Evolutionary conservation across 2,888 invertebrate genomes (phyloP).

Genomic region (Hypselothyrea guttata): DNA sequence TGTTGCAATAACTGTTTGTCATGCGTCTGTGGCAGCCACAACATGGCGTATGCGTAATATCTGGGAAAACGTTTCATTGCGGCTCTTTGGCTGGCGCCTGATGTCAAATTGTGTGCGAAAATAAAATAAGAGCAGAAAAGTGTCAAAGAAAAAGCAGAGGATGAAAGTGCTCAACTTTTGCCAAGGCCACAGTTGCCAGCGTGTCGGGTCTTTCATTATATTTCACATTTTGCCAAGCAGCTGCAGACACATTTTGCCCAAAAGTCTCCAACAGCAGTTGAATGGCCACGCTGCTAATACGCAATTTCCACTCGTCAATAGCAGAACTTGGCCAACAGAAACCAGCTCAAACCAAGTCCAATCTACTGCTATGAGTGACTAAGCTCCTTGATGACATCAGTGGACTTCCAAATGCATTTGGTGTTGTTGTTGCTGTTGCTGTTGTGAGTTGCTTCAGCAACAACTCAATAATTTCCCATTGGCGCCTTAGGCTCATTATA

Average conservation of each 20-base stretch:
- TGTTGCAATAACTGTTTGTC: constrained; percentile 50
- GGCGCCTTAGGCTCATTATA: constrained; percentile 65
- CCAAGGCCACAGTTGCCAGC: constrained; percentile 62
- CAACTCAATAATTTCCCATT: constrained; percentile 33
- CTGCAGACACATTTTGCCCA: constrained; percentile 17
- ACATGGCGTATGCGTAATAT: constrained; percentile 68
- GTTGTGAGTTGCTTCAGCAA: constrained; percentile 32
- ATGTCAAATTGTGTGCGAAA: constrained; percentile 68
- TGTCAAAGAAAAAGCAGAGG: constrained; percentile 22
- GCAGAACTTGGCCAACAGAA: no score
- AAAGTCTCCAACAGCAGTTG: no score
- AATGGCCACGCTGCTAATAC: no score
- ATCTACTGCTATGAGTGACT: no score
- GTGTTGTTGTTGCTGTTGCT: constrained; percentile 33
- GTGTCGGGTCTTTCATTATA: constrained; percentile 63
- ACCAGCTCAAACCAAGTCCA: no score
- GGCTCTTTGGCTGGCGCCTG: constrained; percentile 43
- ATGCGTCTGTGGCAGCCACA: constrained; percentile 31
- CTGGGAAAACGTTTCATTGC: constrained; percentile 45
- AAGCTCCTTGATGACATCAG: constrained; percentile 30
- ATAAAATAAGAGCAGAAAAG: constrained; percentile 28
- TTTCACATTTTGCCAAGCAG: constrained; percentile 56
- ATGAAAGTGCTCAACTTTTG: constrained; percentile 49
- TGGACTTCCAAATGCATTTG: constrained; percentile 36
- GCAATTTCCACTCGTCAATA: no score